Evolutionary conservation across 2,888 invertebrate genomes (phyloP).

Genomic region (Gerris lacustris): DNA sequence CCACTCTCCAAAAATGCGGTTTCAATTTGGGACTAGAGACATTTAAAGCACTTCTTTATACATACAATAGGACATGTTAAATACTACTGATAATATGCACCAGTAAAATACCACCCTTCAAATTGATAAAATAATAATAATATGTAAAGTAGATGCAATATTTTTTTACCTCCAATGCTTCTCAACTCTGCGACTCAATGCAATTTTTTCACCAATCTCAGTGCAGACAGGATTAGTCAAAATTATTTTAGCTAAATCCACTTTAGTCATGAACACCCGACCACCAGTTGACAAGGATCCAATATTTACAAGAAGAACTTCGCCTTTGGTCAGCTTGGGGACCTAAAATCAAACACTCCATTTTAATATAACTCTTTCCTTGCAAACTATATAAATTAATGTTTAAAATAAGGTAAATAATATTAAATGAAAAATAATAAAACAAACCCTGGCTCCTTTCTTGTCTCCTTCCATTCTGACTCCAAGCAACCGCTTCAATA

Average conservation of each 20-base stretch:
- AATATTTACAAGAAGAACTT: slow-evolving; percentile 88
- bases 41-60: too few species aligned
- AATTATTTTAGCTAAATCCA: slow-evolving; percentile 93
- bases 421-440: neutral
- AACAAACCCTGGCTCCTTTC: slow-evolving; percentile 81
- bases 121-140: too few species aligned
- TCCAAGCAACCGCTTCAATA: slow-evolving; percentile 86
- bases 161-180: slow-evolving; percentile 88
- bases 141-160: too few species aligned
- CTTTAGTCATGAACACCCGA: slow-evolving; percentile 83
- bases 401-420: neutral
- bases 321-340: slow-evolving; percentile 48
- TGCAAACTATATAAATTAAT: slow-evolving; percentile 2
- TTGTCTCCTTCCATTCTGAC: slow-evolving; percentile 98
- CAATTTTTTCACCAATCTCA: slow-evolving; percentile 96
- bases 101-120: too few species aligned
- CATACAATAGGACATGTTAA: too few species aligned
- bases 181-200: slow-evolving; percentile 94
- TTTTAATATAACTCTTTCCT: neutral
- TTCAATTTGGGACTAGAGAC: too few species aligned
- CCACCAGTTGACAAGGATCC: slow-evolving; percentile 98
- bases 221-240: slow-evolving; percentile 97
- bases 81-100: too few species aligned
- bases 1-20: too few species aligned
- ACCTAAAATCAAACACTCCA: slow-evolving; percentile 40